Conservation (phyloP, 2,888 invertebrate species). For the Andricus curvator region DNA sequence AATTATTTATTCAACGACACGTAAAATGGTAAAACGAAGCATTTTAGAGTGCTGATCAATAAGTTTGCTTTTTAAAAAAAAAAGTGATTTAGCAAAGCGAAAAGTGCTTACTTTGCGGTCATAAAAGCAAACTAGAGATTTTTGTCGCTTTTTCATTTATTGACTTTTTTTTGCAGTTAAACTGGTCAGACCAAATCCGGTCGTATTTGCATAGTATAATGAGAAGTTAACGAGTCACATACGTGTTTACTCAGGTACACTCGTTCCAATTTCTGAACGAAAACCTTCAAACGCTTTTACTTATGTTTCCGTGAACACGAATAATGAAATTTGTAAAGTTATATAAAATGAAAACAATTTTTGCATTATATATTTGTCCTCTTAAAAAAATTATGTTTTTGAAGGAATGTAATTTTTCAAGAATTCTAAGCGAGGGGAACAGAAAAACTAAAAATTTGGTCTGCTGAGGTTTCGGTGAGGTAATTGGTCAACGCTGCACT, state of each 20-base stretch:
- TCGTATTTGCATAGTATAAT: constrained; percentile 66
- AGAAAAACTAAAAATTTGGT: too few relatives aligned
- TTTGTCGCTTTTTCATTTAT: constrained; percentile 26
- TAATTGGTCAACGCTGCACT: too few relatives aligned
- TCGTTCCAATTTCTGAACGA: constrained; percentile 12
- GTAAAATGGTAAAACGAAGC: neutral
- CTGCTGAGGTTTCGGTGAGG: too few relatives aligned
- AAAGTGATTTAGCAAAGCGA: neutral
- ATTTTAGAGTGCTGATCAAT: neutral
- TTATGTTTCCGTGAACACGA: constrained; percentile 45
- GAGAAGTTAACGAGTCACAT: constrained; percentile 55
- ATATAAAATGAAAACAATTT: too few relatives aligned
- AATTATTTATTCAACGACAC: neutral
- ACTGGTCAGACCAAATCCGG: constrained; percentile 53
- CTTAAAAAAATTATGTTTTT: too few relatives aligned
- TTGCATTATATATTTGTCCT: too few relatives aligned
- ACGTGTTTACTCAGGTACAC: constrained; percentile 45
- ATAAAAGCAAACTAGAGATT: constrained; percentile 21
- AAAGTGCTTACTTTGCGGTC: constrained; percentile 11
- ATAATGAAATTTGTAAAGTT: neutral
- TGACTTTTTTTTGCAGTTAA: constrained; percentile 1
- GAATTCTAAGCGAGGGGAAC: too few relatives aligned
- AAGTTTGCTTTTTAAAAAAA: neutral
- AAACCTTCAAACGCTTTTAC: constrained; percentile 45
- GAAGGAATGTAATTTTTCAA: too few relatives aligned